Evolutionary conservation across 2,888 invertebrate genomes (phyloP).

Genomic region (Tinea semifulvella): DNA sequence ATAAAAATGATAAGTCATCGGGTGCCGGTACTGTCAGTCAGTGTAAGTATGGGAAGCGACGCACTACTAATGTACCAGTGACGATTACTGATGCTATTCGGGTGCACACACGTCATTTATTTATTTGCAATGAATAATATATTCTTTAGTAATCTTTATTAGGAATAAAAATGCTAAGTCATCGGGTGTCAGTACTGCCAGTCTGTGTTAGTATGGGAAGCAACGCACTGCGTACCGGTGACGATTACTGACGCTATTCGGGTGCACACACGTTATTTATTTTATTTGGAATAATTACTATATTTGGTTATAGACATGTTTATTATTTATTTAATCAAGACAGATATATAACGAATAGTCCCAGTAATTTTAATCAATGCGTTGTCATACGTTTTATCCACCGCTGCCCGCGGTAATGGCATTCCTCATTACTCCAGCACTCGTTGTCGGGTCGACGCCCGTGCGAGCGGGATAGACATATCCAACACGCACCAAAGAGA

Average conservation of each 20-base stretch:
- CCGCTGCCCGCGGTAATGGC: constrained; percentile 14
- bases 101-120: too few species aligned
- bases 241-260: constrained; percentile 1
- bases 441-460: constrained; percentile 42
- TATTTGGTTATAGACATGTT: too few species aligned
- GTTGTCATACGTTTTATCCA: constrained; percentile 12
- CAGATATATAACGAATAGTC: too few species aligned
- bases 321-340: too few species aligned
- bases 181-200: background rate
- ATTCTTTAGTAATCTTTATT: background rate
- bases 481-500: constrained; percentile 13
- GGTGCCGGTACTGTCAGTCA: too few species aligned
- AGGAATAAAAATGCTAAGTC: constrained; percentile 5
- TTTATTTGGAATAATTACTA: too few species aligned
- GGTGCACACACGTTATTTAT: background rate
- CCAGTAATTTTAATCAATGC: too few species aligned
- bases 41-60: too few species aligned
- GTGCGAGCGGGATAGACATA: constrained; percentile 32
- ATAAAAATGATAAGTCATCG: too few species aligned
- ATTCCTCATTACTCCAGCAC: constrained; percentile 13
- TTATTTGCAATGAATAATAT: too few species aligned
- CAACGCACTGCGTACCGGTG: constrained; percentile 1
- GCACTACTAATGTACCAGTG: too few species aligned
- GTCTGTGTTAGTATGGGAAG: constrained; percentile 11
- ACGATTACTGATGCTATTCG: too few species aligned